Conservation (phyloP, 2,113 vertebrate species). For the Zapornia atra region DNA sequence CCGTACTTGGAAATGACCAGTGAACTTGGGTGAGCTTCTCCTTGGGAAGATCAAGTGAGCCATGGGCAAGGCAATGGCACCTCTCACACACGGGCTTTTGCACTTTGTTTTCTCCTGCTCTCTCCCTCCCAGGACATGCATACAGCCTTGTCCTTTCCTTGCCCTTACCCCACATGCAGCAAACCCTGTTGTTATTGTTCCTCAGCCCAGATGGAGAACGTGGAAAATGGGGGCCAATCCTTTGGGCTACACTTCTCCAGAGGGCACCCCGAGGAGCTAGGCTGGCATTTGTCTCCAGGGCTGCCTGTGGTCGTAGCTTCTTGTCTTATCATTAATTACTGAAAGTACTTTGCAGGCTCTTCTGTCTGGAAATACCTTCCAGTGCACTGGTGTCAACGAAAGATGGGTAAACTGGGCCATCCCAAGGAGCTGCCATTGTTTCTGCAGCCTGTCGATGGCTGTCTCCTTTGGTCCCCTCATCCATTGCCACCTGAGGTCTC, state of each 20-base stretch:
- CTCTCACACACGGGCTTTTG: neutral
- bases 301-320: neutral
- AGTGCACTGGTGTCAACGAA: neutral
- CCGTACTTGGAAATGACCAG: fast-evolving
- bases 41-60: neutral
- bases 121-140: neutral
- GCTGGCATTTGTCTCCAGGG: fast-evolving
- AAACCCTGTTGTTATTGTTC: neutral
- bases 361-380: neutral
- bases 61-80: fast-evolving
- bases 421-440: neutral
- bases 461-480: neutral
- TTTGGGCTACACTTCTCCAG: neutral
- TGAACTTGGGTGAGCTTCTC: neutral
- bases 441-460: neutral
- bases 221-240: fast-evolving
- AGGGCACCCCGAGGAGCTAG: neutral
- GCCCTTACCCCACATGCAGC: neutral
- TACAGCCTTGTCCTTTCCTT: neutral
- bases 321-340: fast-evolving
- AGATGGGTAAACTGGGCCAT: neutral
- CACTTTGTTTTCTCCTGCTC: neutral
- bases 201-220: neutral
- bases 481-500: neutral
- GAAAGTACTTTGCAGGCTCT: neutral